Base-by-base conservation (phyloP, 2,888 invertebrate species). In the Parascotia fuliginaria region DNA sequence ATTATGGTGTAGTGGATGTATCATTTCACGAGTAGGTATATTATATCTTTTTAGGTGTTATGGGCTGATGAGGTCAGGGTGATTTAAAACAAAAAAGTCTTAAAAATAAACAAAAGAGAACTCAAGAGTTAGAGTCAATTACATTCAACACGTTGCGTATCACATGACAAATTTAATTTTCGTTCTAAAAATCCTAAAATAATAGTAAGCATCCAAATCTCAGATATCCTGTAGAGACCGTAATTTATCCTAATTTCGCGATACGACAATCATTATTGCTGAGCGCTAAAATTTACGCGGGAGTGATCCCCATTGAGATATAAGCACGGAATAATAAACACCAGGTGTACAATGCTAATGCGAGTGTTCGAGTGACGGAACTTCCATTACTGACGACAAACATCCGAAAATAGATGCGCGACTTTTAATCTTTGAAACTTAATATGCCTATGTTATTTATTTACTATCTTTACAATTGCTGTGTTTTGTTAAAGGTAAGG, bases 321-420 rank as follows among this genome's bases (percentile, higher is more conserved):
- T 73, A 68, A 72, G 64, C 55, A 64, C 55, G 65, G 67, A 65
- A 66, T 75, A 70, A 71, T 72, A 72, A 68, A 64, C 52, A 65
- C 70, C 70, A 74, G 75, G 70, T 75, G 68, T 73, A 71, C 67
- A 65, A 74, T 69, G 56, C 56, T 62, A 73, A 73, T 70, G 58
- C 62, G 56, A 52, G 45, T 59, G 47, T 65, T 64, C 53, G 46
- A 51, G 53, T 60, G 65, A 61, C 51, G 46, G 42, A 24, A 32
- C 40, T 24, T n/a, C 51, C 55, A 54, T 68, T 60, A 61, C 60
- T 34, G 51, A 47, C 51, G 42, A 52, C 42, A 52, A 56, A 54
- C 48, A 43, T 56, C 34, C n/a, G 5, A 9, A 38, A n/a, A 12
- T 14, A 41, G 28, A 38, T 13, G 9, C 14, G 15, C 14, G 22